These are phyloP conservation scores for Pachypanchax playfairii DNA, from an alignment of 2,113 vertebrate genomes.

Conservation along the genomic window DNA sequence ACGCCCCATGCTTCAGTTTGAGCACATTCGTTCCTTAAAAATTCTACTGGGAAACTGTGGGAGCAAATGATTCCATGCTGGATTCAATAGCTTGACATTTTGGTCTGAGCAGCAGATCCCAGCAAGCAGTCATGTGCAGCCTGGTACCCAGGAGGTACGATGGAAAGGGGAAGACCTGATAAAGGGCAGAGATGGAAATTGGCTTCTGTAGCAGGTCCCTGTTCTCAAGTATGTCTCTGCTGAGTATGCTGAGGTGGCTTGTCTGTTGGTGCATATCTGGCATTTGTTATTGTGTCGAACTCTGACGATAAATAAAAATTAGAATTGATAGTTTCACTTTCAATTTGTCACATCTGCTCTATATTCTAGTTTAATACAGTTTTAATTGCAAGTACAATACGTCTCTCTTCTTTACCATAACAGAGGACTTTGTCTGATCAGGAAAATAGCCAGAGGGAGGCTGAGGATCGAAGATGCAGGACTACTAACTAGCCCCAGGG, in stretches of 20 bases:
- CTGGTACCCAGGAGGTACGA: conserved; percentile 17
- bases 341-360: not conserved
- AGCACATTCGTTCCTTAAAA: conserved; percentile 18
- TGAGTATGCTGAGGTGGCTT: not conserved
- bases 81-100: conserved; percentile 61
- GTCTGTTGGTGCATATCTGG: not conserved
- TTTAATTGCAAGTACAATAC: not conserved
- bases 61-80: conserved; percentile 38
- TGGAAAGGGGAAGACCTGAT: not conserved
- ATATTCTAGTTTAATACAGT: not conserved
- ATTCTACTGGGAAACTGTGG: conserved; percentile 5
- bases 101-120: conserved; percentile 21
- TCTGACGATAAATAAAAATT: not conserved
- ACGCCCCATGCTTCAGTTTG: conserved; percentile 5
- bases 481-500: conserved; percentile 63
- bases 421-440: conserved; percentile 14
- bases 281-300: not conserved
- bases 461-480: conserved; percentile 39
- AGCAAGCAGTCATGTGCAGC: conserved; percentile 15
- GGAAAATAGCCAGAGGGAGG: conserved; percentile 21
- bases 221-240: not conserved
- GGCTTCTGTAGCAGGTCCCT: conserved; percentile 5
- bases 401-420: not conserved
- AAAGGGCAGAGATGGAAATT: conserved; percentile 8
- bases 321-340: not conserved